A percentile compares a stretch with the other conserved stretches of the same genome.
Evolutionary conservation across 2,888 invertebrate genomes (phyloP).

Genomic region (Aspidapion aeneum): DNA sequence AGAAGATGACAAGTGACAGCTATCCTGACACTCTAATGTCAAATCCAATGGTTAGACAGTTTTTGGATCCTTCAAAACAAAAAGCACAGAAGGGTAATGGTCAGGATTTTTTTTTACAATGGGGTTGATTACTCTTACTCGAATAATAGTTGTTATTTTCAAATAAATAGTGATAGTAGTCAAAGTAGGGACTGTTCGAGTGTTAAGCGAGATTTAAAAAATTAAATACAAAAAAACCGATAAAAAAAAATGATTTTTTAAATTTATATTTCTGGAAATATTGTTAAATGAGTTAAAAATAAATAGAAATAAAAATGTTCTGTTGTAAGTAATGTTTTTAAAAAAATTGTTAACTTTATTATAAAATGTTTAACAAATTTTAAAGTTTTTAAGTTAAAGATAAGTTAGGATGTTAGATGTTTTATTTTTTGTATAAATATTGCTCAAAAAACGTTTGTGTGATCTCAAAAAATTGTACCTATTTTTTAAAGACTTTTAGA

Average conservation of each 20-base stretch:
- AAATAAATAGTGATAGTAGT: not conserved
- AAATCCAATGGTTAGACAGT: slow-evolving; percentile 29
- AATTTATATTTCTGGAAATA: too few relatives aligned
- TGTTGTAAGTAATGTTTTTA: too few relatives aligned
- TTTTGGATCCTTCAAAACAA: slow-evolving; percentile 35
- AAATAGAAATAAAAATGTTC: too few relatives aligned
- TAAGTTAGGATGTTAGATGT: too few relatives aligned
- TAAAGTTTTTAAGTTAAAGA: too few relatives aligned
- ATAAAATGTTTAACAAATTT: too few relatives aligned
- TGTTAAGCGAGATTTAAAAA: slow-evolving; percentile 46
- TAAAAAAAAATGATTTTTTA: slow-evolving; percentile 12
- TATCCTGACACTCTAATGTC: slow-evolving; percentile 15
- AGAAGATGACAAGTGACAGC: slow-evolving; percentile 27
- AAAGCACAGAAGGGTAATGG: slow-evolving; percentile 33
- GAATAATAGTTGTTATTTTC: slow-evolving; percentile 12
- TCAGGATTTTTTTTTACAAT: slow-evolving; percentile 12
- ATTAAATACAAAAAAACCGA: slow-evolving; percentile 44
- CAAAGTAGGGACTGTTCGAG: slow-evolving; percentile 30
- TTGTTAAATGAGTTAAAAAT: too few relatives aligned
- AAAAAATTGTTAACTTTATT: too few relatives aligned
- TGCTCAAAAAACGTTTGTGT: too few relatives aligned
- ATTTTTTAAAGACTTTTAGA: too few relatives aligned
- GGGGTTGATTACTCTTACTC: slow-evolving; percentile 39
- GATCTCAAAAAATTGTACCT: too few relatives aligned
- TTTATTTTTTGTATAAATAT: too few relatives aligned